Percentiles rank a stretch among this genome's conserved stretches.
phyloP scores from a whole-genome alignment of 2,797 vertebrate species.

The Sitta carolinensis region DNA sequence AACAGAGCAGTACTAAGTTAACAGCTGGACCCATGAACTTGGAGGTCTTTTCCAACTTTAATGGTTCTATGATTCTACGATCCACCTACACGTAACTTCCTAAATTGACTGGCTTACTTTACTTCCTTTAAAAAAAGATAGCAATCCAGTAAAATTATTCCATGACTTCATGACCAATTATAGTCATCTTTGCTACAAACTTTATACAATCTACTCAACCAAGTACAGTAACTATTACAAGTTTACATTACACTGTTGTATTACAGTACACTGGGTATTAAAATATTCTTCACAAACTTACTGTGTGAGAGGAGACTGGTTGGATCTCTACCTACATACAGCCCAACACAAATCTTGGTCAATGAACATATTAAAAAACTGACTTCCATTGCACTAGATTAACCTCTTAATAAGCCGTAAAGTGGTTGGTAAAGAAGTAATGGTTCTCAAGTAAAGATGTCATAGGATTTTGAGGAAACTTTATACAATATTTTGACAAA shows the following conservation, averaged over 20 bases:
- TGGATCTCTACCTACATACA: not conserved
- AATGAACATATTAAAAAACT: not conserved
- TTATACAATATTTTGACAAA: not conserved
- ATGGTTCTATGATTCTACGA: accelerated
- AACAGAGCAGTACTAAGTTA: not conserved
- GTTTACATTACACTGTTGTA: too few species aligned
- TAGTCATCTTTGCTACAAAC: not conserved
- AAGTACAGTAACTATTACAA: not conserved
- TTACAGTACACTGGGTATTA: not conserved
- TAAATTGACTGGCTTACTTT: not conserved
- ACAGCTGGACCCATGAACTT: not conserved
- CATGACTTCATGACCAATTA: not conserved
- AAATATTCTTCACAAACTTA: not conserved
- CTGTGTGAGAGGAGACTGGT: not conserved
- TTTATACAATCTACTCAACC: not conserved
- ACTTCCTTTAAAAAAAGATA: not conserved
- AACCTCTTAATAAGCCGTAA: not conserved
- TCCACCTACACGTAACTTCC: not conserved
- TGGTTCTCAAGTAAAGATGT: not conserved
- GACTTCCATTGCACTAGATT: not conserved
- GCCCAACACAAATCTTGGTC: not conserved
- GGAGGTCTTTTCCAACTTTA: not conserved
- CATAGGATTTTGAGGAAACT: not conserved
- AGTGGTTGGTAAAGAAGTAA: not conserved
- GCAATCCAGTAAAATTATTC: not conserved